Percentiles rank a stretch among this genome's conserved stretches.
phyloP scores from a whole-genome alignment of 2,113 vertebrate species.

The Canis aureus region DNA sequence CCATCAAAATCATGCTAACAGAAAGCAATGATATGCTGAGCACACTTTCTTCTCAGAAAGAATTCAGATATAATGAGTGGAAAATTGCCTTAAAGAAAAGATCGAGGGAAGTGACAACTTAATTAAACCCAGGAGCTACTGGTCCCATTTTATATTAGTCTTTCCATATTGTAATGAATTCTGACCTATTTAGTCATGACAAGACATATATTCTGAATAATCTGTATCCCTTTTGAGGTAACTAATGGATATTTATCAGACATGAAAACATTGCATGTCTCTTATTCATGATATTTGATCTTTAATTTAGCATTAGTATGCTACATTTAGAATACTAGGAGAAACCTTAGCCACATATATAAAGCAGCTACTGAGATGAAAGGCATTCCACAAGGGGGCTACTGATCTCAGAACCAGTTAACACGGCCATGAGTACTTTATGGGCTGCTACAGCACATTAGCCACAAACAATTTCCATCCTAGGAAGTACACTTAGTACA shows the following conservation, averaged over 20 bases:
- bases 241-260: neutral
- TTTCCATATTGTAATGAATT: conserved; percentile 56
- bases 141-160: conserved; percentile 21
- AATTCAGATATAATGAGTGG: conserved; percentile 35
- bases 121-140: conserved; percentile 49
- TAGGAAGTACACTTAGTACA: conserved; percentile 74
- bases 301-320: conserved; percentile 60
- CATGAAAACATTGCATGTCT: conserved; percentile 45
- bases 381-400: conserved; percentile 70
- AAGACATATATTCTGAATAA: conserved; percentile 32
- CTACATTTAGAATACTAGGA: neutral
- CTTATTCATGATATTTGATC: conserved; percentile 18
- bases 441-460: conserved; percentile 83
- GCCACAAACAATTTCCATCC: conserved; percentile 86
- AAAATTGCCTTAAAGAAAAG: conserved; percentile 56
- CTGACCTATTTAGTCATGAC: neutral
- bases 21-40: neutral
- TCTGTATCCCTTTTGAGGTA: neutral
- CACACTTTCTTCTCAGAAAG: neutral
- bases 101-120: neutral
- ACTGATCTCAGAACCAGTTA: conserved; percentile 66
- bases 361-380: conserved; percentile 75
- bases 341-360: conserved; percentile 30
- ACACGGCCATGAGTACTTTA: conserved; percentile 79
- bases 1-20: neutral